Evolutionary conservation across 2,888 invertebrate species (phyloP), one percentile per base, ranked within the genome.

Genomic region (Rhamphomyia laevipes): DNA sequence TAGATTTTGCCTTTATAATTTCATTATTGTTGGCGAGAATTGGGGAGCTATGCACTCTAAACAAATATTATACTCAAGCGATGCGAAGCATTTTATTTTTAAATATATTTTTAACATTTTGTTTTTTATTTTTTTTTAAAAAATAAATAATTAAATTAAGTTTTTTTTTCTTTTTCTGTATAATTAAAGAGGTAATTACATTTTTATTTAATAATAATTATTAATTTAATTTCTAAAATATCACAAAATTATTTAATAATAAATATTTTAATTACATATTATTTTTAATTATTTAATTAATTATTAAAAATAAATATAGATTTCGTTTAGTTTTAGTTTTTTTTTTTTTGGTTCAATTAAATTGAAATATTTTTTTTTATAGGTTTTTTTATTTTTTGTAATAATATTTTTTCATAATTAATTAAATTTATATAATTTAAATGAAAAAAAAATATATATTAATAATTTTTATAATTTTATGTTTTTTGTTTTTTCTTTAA

Each of bases 11-110:
- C n/a, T 21, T 37, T 43, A 31, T 27, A 23, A 18, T 41, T 18
- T 33, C 9, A 12, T 50, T 43, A 27, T 13, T 51, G 13, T 16
- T 49, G 54, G 52, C 52, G 52, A 41, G 52, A n/a, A n/a, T n/a
- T n/a, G 55, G 53, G 54, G 53, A 54, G 56, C 53, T 58, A 58
- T 57, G 57, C 58, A 58, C 58, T 55, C 55, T 55, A 55, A 49
- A 35, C 51, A 48, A 41, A 33, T 47, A 11, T 35, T 38, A 48
- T 56, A 52, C 51, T 56, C 55, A 58, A 58, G 58, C 58, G 58
- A 58, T 58, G 58, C 58, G 57, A 58, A 58, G 56, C 56, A 56
- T 57, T 57, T 53, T 53, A 44, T 17, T 47, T 49, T 52, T 51
- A 48, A 35, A 13, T 35, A 13, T 33, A 9, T 33, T 33, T 33